Conservation (phyloP, 1,140 invertebrate genomes). For the Propsilocerus akamusi region DNA sequence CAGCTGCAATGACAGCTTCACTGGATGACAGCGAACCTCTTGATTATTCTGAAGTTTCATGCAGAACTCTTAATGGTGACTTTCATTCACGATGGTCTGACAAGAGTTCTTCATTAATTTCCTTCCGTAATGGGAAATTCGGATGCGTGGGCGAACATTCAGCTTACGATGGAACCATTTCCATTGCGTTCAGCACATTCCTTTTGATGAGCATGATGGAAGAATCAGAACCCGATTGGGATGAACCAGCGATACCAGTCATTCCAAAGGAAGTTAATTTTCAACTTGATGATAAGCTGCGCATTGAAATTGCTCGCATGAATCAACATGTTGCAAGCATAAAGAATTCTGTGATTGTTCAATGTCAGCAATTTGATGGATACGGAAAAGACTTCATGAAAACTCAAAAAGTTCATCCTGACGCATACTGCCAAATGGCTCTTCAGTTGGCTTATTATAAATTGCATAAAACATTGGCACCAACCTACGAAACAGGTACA, state of each 20-base stretch:
- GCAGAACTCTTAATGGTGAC: constrained; percentile 24
- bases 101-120: constrained; percentile 26
- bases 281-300: constrained; percentile 15
- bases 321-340: constrained; percentile 19
- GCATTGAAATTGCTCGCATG: constrained; percentile 15
- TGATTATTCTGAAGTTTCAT: constrained; percentile 22
- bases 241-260: not conserved
- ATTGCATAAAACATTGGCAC: constrained; percentile 27
- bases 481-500: constrained; percentile 34
- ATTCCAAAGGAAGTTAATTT: constrained; percentile 11
- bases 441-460: constrained; percentile 41
- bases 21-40: constrained; percentile 32
- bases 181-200: constrained; percentile 22
- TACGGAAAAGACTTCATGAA: constrained; percentile 35
- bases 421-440: constrained; percentile 41
- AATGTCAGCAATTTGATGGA: constrained; percentile 22
- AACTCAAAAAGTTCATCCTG: constrained; percentile 31
- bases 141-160: constrained; percentile 25
- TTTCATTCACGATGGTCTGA: constrained; percentile 33
- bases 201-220: constrained; percentile 22
- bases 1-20: constrained; percentile 35
- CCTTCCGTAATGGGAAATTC: constrained; percentile 30
- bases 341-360: constrained; percentile 19
- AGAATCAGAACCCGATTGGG: constrained; percentile 15
- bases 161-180: constrained; percentile 34